Conservation (phyloP, 2,888 invertebrate genomes). For the Anagyrus pseudococci region DNA sequence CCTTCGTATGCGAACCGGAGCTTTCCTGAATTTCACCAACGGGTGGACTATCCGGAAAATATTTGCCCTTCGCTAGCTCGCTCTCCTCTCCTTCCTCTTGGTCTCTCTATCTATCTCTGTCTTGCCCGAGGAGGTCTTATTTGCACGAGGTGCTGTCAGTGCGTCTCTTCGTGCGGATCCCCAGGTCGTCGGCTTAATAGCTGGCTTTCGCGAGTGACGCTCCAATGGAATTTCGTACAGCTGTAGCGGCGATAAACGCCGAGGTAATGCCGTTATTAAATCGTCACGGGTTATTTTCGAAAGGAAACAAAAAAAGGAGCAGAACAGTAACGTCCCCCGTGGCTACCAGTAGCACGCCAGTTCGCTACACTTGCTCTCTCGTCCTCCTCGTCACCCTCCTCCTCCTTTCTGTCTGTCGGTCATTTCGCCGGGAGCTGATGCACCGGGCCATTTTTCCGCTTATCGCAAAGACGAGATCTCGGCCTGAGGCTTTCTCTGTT, state of each 20-base stretch:
- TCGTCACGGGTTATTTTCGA: neutral
- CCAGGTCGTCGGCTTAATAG: no score
- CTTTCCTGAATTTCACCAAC: neutral
- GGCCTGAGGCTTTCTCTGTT: neutral
- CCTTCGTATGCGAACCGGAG: neutral
- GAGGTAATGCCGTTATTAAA: neutral
- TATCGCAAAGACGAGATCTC: constrained; percentile 4
- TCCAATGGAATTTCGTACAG: no score
- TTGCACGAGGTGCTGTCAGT: no score
- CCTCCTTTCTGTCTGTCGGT: constrained; percentile 1
- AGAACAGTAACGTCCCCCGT: neutral
- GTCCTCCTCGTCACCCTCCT: constrained; percentile 1
- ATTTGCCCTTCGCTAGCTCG: neutral
- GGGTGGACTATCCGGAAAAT: neutral
- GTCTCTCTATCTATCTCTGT: no score
- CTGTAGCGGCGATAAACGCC: neutral
- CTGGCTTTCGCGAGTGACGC: no score
- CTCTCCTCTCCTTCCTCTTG: no score
- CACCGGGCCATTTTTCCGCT: constrained; percentile 14
- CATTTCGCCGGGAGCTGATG: neutral
- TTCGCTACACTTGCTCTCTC: neutral
- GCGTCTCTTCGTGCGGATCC: no score
- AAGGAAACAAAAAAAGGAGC: neutral
- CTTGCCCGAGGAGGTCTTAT: no score
- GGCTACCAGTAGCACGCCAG: neutral